Conservation (phyloP, 2,797 vertebrate genomes). For the Emydoidea blandingii region DNA sequence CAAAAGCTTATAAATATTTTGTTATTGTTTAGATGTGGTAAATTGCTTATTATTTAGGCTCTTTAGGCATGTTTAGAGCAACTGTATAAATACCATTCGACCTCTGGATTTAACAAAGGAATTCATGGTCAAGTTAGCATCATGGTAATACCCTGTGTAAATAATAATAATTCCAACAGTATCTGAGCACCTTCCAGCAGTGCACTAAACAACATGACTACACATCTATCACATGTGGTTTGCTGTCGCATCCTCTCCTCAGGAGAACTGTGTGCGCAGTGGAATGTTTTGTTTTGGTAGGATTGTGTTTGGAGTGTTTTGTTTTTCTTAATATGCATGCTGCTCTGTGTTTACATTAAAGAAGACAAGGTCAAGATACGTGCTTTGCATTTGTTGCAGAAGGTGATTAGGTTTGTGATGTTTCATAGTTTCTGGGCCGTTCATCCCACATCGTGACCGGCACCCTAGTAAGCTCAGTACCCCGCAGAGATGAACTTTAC, state of each 20-base stretch:
- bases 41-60: not conserved
- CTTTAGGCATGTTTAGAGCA: not conserved
- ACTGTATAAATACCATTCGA: not conserved
- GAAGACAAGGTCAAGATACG: not conserved
- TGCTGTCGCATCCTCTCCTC: not conserved
- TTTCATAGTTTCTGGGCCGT: not conserved
- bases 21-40: not conserved
- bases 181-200: not conserved
- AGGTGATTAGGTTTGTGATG: not conserved
- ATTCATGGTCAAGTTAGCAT: too few relatives aligned
- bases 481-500: not conserved
- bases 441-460: not conserved
- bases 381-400: conserved; percentile 11
- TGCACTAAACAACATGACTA: conserved; percentile 38
- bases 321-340: not conserved
- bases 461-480: not conserved
- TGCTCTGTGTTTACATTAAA: conserved; percentile 22
- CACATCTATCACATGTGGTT: not conserved
- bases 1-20: not conserved
- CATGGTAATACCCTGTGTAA: not conserved
- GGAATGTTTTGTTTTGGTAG: conserved; percentile 18
- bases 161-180: not conserved
- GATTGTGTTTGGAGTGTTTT: not conserved
- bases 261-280: not conserved
- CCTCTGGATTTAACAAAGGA: not conserved